A percentile compares a stretch with the other conserved stretches of the same genome.
Evolutionary conservation across 2,797 vertebrate genomes (phyloP).

Genomic region (Petrocephalus schoutedeni): DNA sequence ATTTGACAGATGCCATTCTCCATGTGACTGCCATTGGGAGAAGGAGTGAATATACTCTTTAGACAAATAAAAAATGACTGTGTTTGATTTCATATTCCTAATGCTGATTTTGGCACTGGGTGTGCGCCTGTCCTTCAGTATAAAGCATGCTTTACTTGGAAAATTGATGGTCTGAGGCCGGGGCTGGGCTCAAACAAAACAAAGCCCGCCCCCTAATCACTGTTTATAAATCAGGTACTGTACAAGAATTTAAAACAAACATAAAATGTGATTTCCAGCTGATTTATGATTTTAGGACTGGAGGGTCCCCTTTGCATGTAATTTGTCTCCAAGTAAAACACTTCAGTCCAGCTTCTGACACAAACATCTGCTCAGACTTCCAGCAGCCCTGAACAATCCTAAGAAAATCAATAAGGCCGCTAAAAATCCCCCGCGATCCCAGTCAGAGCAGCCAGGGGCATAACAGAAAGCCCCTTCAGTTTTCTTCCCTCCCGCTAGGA

Average conservation of each 20-base stretch:
- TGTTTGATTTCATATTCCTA: slow-evolving; percentile 16
- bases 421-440: not conserved
- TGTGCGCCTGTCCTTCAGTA: not conserved
- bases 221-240: slow-evolving; percentile 20
- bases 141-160: not conserved
- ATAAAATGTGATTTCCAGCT: slow-evolving; percentile 20
- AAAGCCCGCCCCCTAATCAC: slow-evolving; percentile 18
- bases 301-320: not conserved
- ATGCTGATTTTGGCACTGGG: slow-evolving; percentile 10
- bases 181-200: slow-evolving; percentile 13
- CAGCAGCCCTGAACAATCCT: slow-evolving; percentile 1
- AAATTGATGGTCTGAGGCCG: slow-evolving; percentile 9
- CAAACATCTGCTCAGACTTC: not conserved
- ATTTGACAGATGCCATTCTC: not conserved
- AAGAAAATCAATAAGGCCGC: not conserved
- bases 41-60: not conserved
- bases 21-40: not conserved
- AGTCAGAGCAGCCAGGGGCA: not conserved
- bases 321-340: slow-evolving; percentile 11
- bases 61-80: not conserved
- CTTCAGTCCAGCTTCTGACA: not conserved
- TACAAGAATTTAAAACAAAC: slow-evolving; percentile 16
- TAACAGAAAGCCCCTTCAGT: not conserved
- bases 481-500: not conserved
- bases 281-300: slow-evolving; percentile 7